Evolutionary conservation across 2,888 invertebrate species (phyloP).

Genomic region (Oscheius sp.): DNA sequence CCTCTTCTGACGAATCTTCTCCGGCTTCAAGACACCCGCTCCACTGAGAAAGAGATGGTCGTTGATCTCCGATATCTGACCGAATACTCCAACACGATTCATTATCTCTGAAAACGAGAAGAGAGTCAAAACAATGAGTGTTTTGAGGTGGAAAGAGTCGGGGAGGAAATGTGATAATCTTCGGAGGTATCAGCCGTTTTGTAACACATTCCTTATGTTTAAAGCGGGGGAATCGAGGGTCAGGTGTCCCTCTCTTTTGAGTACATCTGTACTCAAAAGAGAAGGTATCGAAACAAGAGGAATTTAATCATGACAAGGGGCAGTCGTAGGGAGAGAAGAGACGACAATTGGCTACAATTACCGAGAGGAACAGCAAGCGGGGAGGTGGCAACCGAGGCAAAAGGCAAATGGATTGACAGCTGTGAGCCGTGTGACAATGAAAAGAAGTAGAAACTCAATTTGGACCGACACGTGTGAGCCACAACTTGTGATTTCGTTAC

Average conservation of each 20-base stretch:
- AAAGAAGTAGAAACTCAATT: conserved; percentile 20
- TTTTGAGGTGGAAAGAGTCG: neutral
- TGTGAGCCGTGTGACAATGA: conserved; percentile 13
- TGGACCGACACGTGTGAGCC: neutral
- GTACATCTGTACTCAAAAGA: neutral
- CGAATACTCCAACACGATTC: conserved; percentile 62
- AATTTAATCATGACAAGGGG: conserved; percentile 9
- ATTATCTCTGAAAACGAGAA: conserved; percentile 29
- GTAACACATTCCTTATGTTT: neutral
- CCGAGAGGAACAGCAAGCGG: neutral
- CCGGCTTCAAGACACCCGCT: conserved; percentile 80
- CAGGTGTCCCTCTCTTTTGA: neutral
- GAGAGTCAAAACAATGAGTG: neutral
- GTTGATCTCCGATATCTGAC: conserved; percentile 77
- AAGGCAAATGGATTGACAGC: conserved; percentile 16
- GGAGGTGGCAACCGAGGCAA: conserved; percentile 1
- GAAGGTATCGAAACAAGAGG: neutral
- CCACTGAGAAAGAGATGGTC: conserved; percentile 82
- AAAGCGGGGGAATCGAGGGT: neutral
- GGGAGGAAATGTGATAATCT: neutral
- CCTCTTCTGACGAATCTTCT: conserved; percentile 77
- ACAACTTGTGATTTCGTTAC: conserved; percentile 1
- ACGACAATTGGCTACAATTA: conserved; percentile 20
- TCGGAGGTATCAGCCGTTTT: neutral
- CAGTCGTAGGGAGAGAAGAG: neutral